A percentile compares a stretch with the other conserved stretches of the same genome.
Evolutionary conservation across 2,888 invertebrate species (phyloP).

Genomic region (Leistus spinibarbis): DNA sequence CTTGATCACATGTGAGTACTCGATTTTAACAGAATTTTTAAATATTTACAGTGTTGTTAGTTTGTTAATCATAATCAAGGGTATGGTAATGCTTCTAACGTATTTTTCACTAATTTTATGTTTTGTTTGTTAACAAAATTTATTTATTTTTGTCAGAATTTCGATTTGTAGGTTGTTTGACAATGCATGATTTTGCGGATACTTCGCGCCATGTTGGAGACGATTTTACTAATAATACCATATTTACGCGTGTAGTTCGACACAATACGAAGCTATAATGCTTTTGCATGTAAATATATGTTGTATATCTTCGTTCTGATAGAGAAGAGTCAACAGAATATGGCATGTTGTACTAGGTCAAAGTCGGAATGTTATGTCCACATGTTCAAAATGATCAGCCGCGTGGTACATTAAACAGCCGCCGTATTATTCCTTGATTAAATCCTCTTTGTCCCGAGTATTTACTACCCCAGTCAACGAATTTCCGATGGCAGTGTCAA

Average conservation of each 20-base stretch:
- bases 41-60: slow-evolving; percentile 55
- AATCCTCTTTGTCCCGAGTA: neutral
- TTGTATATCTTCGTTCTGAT: neutral
- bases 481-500: neutral
- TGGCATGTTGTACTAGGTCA: slow-evolving; percentile 25
- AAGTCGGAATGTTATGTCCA: slow-evolving; percentile 22
- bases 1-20: slow-evolving; percentile 89
- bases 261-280: neutral
- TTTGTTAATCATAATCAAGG: slow-evolving; percentile 52
- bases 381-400: slow-evolving; percentile 30
- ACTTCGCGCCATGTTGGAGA: slow-evolving; percentile 62
- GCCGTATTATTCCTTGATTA: neutral
- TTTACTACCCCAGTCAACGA: neutral
- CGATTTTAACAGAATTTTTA: slow-evolving; percentile 61
- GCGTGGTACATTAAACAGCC: slow-evolving; percentile 21
- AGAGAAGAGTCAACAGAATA: neutral
- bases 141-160: slow-evolving; percentile 20
- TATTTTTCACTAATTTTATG: slow-evolving; percentile 15
- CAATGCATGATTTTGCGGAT: slow-evolving; percentile 54
- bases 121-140: slow-evolving; percentile 17
- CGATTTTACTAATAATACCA: slow-evolving; percentile 42
- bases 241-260: neutral
- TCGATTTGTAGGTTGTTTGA: slow-evolving; percentile 50
- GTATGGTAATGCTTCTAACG: slow-evolving; percentile 48
- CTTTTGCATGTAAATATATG: neutral